phyloP scores from a whole-genome alignment of 2,888 invertebrate genomes.

The Cerastoderma edule region DNA sequence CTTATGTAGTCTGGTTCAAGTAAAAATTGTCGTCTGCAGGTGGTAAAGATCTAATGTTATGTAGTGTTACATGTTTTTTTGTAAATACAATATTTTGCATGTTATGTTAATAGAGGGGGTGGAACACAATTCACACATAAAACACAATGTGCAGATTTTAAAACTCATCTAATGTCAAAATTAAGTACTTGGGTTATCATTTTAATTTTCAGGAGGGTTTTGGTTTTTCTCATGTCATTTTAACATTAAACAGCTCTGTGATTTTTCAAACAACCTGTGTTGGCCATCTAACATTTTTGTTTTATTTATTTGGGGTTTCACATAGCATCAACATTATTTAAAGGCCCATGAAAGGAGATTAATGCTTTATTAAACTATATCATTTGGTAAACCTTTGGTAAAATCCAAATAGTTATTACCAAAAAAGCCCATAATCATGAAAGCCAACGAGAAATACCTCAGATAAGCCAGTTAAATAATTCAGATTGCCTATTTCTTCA shows the following conservation, averaged over 20 bases:
- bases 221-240: not conserved
- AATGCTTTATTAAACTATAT: too few relatives aligned
- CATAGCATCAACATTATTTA: too few relatives aligned
- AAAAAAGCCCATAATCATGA: too few relatives aligned
- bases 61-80: not conserved
- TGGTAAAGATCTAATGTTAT: not conserved
- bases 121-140: not conserved
- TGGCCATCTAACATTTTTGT: too few relatives aligned
- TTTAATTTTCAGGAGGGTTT: not conserved
- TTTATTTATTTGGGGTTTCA: too few relatives aligned
- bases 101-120: slow-evolving; percentile 17
- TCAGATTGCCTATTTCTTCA: too few relatives aligned
- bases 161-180: not conserved
- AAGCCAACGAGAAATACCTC: too few relatives aligned
- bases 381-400: too few relatives aligned
- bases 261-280: not conserved
- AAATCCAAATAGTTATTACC: too few relatives aligned
- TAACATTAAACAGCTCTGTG: not conserved
- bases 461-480: too few relatives aligned
- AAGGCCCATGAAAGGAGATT: too few relatives aligned
- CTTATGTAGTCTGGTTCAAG: too few relatives aligned
- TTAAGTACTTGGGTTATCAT: not conserved
- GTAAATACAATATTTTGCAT: not conserved
- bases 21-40: slow-evolving; percentile 23
- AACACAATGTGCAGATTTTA: slow-evolving; percentile 3